A percentile compares a stretch with the other conserved stretches of the same genome.
These are phyloP conservation scores for Psephotus haematonotus DNA, from an alignment of 2,113 vertebrate genomes.

Conservation along the genomic window DNA sequence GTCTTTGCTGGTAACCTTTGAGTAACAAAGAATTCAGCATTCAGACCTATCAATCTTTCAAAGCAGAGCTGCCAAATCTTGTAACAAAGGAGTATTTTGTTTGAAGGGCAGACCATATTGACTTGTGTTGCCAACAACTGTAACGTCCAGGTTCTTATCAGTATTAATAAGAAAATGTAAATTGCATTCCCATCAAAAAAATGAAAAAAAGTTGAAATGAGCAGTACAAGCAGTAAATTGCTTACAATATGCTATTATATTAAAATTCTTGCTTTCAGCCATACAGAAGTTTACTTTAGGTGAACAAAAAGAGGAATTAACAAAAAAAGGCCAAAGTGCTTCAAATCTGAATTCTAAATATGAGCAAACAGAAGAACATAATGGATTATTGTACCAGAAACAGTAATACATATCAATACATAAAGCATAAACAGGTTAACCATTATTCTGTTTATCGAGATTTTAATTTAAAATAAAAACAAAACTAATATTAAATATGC, in stretches of 20 bases:
- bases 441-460: slow-evolving; percentile 1
- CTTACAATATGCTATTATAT: slow-evolving; percentile 39
- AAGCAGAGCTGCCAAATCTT: slow-evolving; percentile 11
- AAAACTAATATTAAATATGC: slow-evolving; percentile 48
- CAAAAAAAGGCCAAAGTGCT: slow-evolving; percentile 21
- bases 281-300: background rate
- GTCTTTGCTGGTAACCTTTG: slow-evolving; percentile 50
- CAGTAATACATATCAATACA: background rate
- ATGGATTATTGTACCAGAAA: slow-evolving; percentile 4
- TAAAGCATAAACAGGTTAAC: background rate
- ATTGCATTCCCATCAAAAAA: slow-evolving; percentile 51
- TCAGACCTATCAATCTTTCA: slow-evolving; percentile 59
- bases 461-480: slow-evolving; percentile 56
- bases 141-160: slow-evolving; percentile 46
- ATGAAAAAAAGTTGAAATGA: slow-evolving; percentile 12
- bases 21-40: slow-evolving; percentile 23
- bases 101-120: slow-evolving; percentile 66
- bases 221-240: slow-evolving; percentile 23
- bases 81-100: slow-evolving; percentile 37
- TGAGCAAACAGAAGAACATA: background rate
- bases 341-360: slow-evolving; percentile 4
- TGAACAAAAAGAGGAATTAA: slow-evolving; percentile 26
- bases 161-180: slow-evolving; percentile 65
- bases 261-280: slow-evolving; percentile 38
- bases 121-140: slow-evolving; percentile 46